A percentile compares a stretch with the other conserved stretches of the same genome.
Conservation (phyloP, 1,140 invertebrate species). For the Agraylea sexmaculata region DNA sequence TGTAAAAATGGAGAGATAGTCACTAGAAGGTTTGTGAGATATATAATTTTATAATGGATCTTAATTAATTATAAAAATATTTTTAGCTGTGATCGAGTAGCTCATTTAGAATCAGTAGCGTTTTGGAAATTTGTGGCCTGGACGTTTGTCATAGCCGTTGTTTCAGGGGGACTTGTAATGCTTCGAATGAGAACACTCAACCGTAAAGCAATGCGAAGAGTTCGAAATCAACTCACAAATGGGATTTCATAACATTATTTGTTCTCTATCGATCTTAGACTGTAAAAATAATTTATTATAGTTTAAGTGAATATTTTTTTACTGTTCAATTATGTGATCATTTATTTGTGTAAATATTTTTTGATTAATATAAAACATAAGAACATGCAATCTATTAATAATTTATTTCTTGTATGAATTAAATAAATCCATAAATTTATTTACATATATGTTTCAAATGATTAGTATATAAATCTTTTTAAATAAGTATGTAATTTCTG, state of each 20-base stretch:
- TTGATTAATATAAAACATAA: no score
- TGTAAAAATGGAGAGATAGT: slow-evolving; percentile 58
- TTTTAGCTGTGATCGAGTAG: slow-evolving; percentile 52
- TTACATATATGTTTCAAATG: background rate
- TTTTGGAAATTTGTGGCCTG: slow-evolving; percentile 78
- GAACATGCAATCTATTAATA: no score
- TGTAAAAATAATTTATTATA: no score
- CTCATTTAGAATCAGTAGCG: slow-evolving; percentile 59
- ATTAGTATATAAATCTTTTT: slow-evolving; percentile 1
- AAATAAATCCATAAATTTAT: no score
- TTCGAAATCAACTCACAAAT: slow-evolving; percentile 33
- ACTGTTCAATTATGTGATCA: no score
- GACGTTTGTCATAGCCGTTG: slow-evolving; percentile 51
- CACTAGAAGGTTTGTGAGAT: slow-evolving; percentile 44
- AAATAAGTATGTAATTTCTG: background rate
- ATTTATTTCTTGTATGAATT: no score
- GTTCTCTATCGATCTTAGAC: no score
- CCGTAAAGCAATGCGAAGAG: slow-evolving; percentile 31
- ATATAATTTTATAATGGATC: slow-evolving; percentile 5
- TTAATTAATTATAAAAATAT: slow-evolving; percentile 1
- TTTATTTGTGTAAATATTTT: no score
- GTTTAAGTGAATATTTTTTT: no score
- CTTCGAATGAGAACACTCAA: slow-evolving; percentile 33
- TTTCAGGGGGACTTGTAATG: slow-evolving; percentile 44
- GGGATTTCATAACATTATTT: slow-evolving; percentile 30